Evolutionary conservation across 2,888 invertebrate genomes (phyloP).

Genomic region (Deilephila porcellus): DNA sequence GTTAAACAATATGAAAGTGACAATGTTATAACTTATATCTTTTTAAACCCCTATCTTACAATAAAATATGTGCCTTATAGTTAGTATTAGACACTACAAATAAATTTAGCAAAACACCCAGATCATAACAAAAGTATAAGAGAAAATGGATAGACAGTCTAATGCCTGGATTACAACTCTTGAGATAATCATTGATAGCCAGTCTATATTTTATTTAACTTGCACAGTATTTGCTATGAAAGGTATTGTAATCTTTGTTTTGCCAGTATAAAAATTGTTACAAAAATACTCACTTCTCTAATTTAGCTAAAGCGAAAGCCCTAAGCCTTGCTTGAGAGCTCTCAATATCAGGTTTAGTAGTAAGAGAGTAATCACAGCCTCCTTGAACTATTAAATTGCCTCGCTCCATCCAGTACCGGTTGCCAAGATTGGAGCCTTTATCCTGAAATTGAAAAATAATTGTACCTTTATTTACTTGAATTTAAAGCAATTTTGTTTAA

Average conservation of each 20-base stretch:
- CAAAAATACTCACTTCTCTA: constrained; percentile 85
- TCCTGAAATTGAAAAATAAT: constrained; percentile 77
- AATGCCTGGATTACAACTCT: too few relatives aligned
- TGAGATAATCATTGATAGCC: too few relatives aligned
- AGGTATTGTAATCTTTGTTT: neutral
- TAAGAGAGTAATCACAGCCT: constrained; percentile 87
- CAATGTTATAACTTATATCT: too few relatives aligned
- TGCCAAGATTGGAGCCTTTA: constrained; percentile 87
- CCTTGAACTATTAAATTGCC: constrained; percentile 91
- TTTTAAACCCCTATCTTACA: too few relatives aligned
- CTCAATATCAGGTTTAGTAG: constrained; percentile 80
- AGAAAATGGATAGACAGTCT: too few relatives aligned
- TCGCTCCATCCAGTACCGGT: constrained; percentile 91
- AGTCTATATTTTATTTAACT: too few relatives aligned
- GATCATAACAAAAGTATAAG: too few relatives aligned
- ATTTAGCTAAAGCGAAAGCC: constrained; percentile 88
- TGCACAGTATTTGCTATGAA: neutral
- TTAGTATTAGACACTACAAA: too few relatives aligned
- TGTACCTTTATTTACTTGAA: too few relatives aligned
- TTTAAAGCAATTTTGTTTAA: too few relatives aligned
- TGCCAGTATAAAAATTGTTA: neutral
- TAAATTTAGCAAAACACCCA: too few relatives aligned
- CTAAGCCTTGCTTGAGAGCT: constrained; percentile 87
- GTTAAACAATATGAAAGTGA: neutral
- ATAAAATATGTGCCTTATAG: too few relatives aligned